Percentiles rank a stretch among this genome's conserved stretches.
Conservation (phyloP, 2,888 invertebrate genomes). For the Pinctada fucata region DNA sequence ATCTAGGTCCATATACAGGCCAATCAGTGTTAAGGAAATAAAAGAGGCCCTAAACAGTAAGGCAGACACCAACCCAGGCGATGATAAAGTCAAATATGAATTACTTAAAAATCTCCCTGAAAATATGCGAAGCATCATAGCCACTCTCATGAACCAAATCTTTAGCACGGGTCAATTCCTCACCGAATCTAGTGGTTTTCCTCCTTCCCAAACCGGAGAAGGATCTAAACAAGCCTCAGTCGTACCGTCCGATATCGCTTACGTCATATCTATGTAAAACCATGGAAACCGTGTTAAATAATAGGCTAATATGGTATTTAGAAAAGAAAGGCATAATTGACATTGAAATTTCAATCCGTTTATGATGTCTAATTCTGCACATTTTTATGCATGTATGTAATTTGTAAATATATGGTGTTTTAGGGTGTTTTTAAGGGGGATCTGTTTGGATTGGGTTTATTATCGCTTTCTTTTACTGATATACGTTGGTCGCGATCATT, state of each 20-base stretch:
- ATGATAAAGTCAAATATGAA: background rate
- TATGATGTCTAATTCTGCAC: no score
- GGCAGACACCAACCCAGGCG: background rate
- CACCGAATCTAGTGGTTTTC: background rate
- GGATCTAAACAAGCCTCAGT: background rate
- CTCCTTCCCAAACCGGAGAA: constrained; percentile 4
- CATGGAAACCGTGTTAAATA: constrained; percentile 3
- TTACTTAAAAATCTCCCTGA: background rate
- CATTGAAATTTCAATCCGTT: background rate
- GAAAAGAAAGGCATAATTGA: background rate
- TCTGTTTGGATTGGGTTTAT: no score
- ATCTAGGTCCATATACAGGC: background rate
- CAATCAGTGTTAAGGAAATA: background rate
- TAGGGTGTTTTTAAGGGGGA: no score
- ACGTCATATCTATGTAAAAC: constrained; percentile 14
- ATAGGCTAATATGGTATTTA: background rate
- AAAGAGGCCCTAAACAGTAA: background rate
- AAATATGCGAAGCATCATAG: background rate
- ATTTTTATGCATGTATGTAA: no score
- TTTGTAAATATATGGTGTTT: no score
- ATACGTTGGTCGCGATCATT: no score
- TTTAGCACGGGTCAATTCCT: background rate
- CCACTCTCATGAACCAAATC: background rate
- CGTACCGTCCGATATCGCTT: constrained; percentile 13
- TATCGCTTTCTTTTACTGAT: no score